Conservation (phyloP, 2,888 invertebrate species). For the Cancer borealis region DNA sequence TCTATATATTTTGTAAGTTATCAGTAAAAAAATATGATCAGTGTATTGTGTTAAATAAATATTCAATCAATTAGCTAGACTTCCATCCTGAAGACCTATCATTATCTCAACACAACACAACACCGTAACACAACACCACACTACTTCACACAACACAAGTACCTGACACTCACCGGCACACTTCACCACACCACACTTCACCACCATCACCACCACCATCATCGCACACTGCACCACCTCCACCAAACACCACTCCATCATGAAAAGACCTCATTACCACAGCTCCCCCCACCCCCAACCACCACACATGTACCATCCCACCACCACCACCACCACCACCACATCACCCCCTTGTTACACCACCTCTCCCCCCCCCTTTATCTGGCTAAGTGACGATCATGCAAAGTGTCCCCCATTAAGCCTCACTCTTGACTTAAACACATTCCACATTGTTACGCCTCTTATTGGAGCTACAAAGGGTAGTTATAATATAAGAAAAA, state of each 20-base stretch:
- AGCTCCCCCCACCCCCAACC: background rate
- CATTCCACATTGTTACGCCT: no score
- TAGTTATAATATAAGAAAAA: no score
- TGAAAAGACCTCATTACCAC: background rate
- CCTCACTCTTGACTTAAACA: background rate
- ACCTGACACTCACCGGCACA: background rate
- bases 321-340: background rate
- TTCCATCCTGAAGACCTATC: background rate
- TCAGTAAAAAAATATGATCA: no score
- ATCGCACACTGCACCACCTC: background rate
- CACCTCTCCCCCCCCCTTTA: background rate
- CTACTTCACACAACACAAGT: no score
- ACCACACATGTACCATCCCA: background rate
- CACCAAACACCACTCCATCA: background rate
- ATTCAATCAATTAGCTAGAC: background rate
- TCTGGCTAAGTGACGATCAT: background rate
- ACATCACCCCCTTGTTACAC: background rate
- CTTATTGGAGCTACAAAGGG: no score
- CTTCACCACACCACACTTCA: background rate
- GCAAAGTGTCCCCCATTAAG: background rate
- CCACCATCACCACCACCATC: background rate
- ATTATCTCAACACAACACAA: background rate
- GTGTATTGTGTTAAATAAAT: background rate
- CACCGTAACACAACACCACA: background rate
- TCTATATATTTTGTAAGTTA: background rate